A percentile compares a stretch with the other conserved stretches of the same genome.
phyloP scores from a whole-genome alignment of 2,113 vertebrate species.

The Scalopus aquaticus region DNA sequence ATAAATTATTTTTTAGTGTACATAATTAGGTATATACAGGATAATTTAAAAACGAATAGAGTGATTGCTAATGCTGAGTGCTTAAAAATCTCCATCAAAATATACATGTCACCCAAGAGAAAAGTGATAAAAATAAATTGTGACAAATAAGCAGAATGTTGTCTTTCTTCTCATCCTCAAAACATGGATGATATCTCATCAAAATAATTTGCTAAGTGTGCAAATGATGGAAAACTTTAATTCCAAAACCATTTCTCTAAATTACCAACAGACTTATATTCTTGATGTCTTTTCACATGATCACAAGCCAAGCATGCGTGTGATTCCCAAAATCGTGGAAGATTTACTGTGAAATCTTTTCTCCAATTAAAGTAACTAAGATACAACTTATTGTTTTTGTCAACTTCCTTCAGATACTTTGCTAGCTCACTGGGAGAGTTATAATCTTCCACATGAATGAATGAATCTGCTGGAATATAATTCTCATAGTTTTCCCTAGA shows the following conservation, averaged over 20 bases:
- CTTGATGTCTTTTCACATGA: conserved; percentile 94
- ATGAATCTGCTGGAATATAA: conserved; percentile 95
- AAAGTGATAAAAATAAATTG: conserved; percentile 71
- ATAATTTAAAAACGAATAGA: conserved; percentile 80
- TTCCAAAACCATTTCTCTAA: conserved; percentile 99
- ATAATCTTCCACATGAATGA: conserved; percentile 97
- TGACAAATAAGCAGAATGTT: conserved; percentile 48
- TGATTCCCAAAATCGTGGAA: conserved; percentile 95
- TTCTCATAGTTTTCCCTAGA: conserved; percentile 97
- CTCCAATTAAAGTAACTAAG: conserved; percentile 97
- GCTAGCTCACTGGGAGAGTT: conserved; percentile 94
- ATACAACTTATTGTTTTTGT: conserved; percentile 96
- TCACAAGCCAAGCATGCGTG: conserved; percentile 97
- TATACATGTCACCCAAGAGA: conserved; percentile 79
- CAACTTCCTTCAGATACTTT: conserved; percentile 94
- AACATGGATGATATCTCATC: conserved; percentile 68
- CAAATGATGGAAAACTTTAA: conserved; percentile 74
- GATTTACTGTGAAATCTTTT: conserved; percentile 95
- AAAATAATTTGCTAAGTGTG: conserved; percentile 77
- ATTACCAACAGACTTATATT: conserved; percentile 94
- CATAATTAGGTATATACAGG: conserved; percentile 80
- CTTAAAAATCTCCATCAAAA: conserved; percentile 83
- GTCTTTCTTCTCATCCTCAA: conserved; percentile 63
- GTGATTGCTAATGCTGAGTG: conserved; percentile 70
- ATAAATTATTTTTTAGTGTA: conserved; percentile 83